Evolutionary conservation across 2,888 invertebrate genomes (phyloP).

Genomic region (Dusona sp.): DNA sequence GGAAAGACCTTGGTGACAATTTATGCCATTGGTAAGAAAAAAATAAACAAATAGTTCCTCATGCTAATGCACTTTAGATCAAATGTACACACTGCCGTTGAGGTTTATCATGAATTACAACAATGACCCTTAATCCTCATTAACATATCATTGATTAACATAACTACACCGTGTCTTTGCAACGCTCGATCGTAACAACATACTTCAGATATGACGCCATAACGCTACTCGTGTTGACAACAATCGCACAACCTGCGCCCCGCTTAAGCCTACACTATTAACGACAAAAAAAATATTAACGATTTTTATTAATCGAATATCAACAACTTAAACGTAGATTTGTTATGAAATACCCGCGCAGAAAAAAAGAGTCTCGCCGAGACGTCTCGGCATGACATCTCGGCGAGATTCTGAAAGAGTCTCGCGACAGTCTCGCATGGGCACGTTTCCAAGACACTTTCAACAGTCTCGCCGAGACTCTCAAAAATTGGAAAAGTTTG

Average conservation of each 20-base stretch:
- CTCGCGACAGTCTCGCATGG: too few relatives aligned
- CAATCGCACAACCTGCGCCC: slow-evolving; percentile 35
- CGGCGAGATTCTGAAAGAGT: too few relatives aligned
- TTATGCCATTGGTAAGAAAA: not conserved
- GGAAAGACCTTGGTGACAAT: slow-evolving; percentile 35
- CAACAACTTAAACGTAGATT: not conserved
- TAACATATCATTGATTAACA: slow-evolving; percentile 55
- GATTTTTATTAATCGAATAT: not conserved
- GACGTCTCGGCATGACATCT: too few relatives aligned
- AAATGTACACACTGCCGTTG: not conserved
- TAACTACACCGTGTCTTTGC: slow-evolving; percentile 21
- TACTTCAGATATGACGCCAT: slow-evolving; percentile 58
- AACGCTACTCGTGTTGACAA: slow-evolving; percentile 45
- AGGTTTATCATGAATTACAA: slow-evolving; percentile 50
- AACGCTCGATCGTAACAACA: slow-evolving; percentile 34
- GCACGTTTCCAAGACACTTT: too few relatives aligned
- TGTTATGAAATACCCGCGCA: not conserved
- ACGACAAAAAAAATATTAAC: slow-evolving; percentile 48
- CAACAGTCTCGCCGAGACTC: too few relatives aligned
- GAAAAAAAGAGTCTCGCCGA: too few relatives aligned
- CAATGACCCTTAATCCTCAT: slow-evolving; percentile 58
- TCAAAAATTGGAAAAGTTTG: too few relatives aligned
- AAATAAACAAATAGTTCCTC: slow-evolving; percentile 28
- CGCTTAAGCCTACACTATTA: slow-evolving; percentile 32
- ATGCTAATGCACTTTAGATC: slow-evolving; percentile 33